Evolutionary conservation across 2,888 invertebrate genomes (phyloP), one percentile per base, ranked within the genome.

Genomic region (Patella ulyssiponensis): DNA sequence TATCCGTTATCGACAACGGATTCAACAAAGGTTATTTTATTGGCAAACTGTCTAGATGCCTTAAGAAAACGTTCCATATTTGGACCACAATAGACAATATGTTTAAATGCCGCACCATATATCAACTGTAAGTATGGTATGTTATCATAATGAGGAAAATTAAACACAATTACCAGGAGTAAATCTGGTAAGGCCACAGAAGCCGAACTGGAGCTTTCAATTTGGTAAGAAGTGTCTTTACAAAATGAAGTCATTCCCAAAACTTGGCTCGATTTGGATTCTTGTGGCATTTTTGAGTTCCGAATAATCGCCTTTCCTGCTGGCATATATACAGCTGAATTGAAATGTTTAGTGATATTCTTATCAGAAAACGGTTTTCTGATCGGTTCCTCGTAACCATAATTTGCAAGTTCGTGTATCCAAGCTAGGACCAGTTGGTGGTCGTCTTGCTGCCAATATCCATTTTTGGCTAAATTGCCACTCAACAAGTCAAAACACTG

Each of bases 321-420:
- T 33, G 33, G 33, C 2, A 33, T 33, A 33, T 33, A 33, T 33
- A 33, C 33, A 12, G 58, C 20, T 58, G 17, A 20, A 20, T 58
- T 17, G 58, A 58, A n/a, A 20, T 58, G 17, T 17, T 58, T 58
- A 12, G 1, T 17, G 20, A 58, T 15, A 58, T 58, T 58, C 20
- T 17, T 17, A 14, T 58, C 20, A n/a, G 7, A n/a, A 17, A 7
- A n/a, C 20, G 58, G 73, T 83, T 86, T 27, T 71, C 75, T 84
- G 83, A 84, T 33, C 58, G 75, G 33, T 71, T 69, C n/a, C 82
- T 75, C 12, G 74, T 78, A 56, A 74, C 71, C 51, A 81, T 7
- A 17, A 58, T 9, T 58, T 58, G 3, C 5, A n/a, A 58, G 7
- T n/a, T n/a, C 58, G n/a, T 58, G 20, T 7, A 58, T 17, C 58